Evolutionary conservation across 1,140 invertebrate genomes (phyloP).

Genomic region (Cyphomyrmex costatus): DNA sequence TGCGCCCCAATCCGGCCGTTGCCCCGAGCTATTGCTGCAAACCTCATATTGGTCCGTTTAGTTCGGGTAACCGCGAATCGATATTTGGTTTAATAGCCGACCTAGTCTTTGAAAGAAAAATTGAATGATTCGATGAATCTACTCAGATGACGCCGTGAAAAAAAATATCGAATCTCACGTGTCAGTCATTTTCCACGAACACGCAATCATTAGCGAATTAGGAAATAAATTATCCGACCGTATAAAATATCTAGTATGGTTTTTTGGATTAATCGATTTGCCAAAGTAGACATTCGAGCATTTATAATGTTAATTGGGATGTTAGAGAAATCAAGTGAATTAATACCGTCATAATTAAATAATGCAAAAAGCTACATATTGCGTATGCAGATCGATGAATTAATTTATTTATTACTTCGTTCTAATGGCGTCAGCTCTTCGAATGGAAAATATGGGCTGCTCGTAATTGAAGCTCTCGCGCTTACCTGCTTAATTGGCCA

Average conservation of each 20-base stretch:
- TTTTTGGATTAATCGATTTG: conserved; percentile 18
- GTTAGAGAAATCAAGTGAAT: not conserved
- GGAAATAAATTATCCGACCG: conserved; percentile 24
- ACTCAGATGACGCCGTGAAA: conserved; percentile 22
- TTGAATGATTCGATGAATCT: conserved; percentile 75
- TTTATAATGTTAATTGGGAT: conserved; percentile 18
- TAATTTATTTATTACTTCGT: conserved; percentile 22
- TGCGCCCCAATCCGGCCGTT: conserved; percentile 50
- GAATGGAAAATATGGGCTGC: not conserved
- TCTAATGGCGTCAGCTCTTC: not conserved
- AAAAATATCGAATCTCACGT: conserved; percentile 31
- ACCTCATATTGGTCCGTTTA: conserved; percentile 73
- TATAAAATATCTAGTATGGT: not conserved
- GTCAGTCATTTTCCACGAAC: not conserved
- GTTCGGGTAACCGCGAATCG: conserved; percentile 78
- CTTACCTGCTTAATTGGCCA: not conserved
- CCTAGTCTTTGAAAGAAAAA: conserved; percentile 69
- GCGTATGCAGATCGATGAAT: conserved; percentile 23
- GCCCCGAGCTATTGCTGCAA: conserved; percentile 23
- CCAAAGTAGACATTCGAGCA: not conserved
- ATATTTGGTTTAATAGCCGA: conserved; percentile 80
- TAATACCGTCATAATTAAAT: conserved; percentile 13
- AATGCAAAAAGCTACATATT: conserved; percentile 1
- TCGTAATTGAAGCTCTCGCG: conserved; percentile 8
- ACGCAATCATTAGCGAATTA: conserved; percentile 3